Evolutionary conservation across 2,888 invertebrate species (phyloP).

Genomic region (Limnephilus marmoratus): DNA sequence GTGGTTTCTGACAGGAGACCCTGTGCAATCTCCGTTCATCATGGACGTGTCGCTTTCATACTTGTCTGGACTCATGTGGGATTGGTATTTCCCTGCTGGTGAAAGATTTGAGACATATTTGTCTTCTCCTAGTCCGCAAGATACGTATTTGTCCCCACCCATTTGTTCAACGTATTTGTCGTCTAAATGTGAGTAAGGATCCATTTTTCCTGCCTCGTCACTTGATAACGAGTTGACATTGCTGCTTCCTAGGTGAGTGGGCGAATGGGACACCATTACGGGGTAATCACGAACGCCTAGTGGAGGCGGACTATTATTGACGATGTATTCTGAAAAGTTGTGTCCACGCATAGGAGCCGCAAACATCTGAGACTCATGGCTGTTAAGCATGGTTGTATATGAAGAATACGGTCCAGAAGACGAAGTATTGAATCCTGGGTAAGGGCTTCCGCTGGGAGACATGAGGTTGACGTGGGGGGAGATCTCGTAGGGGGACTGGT

Average conservation of each 20-base stretch:
- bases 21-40: slow-evolving; percentile 64
- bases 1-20: slow-evolving; percentile 69
- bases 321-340: slow-evolving; percentile 76
- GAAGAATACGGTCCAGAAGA: slow-evolving; percentile 79
- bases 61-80: slow-evolving; percentile 75
- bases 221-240: slow-evolving; percentile 68
- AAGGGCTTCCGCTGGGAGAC: slow-evolving; percentile 82
- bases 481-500: slow-evolving; percentile 87
- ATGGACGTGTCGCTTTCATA: slow-evolving; percentile 68
- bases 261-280: slow-evolving; percentile 81
- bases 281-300: slow-evolving; percentile 81
- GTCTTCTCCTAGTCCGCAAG: slow-evolving; percentile 73
- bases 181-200: slow-evolving; percentile 76
- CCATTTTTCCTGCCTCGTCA: slow-evolving; percentile 71
- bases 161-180: slow-evolving; percentile 73
- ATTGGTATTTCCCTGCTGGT: slow-evolving; percentile 77
- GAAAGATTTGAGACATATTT: slow-evolving; percentile 79
- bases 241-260: slow-evolving; percentile 69
- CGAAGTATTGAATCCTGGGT: slow-evolving; percentile 80
- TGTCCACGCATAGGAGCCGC: slow-evolving; percentile 80
- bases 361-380: slow-evolving; percentile 87
- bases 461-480: slow-evolving; percentile 86
- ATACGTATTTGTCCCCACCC: slow-evolving; percentile 75
- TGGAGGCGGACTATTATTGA: slow-evolving; percentile 79
- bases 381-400: slow-evolving; percentile 83